Conservation (phyloP, 2,113 vertebrate genomes). For the Tympanuchus pallidicinctus region DNA sequence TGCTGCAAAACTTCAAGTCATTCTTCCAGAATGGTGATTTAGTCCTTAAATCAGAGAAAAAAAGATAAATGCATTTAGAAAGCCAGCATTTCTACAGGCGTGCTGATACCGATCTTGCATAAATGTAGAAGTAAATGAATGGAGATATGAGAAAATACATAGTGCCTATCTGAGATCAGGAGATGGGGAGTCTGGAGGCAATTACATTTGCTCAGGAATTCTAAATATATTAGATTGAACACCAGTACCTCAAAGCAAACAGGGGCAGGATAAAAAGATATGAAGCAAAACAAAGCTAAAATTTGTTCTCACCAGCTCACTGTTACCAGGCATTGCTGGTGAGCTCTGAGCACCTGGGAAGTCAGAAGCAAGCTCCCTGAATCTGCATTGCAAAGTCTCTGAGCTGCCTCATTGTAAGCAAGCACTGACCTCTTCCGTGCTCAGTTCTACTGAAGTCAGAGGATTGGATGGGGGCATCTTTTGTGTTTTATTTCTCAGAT, state of each 20-base stretch:
- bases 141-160: constrained; percentile 57
- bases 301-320: not conserved
- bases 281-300: constrained; percentile 16
- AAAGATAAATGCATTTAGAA: constrained; percentile 44
- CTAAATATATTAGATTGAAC: constrained; percentile 32
- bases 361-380: not conserved
- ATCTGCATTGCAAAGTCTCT: not conserved
- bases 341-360: not conserved
- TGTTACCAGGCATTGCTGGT: not conserved
- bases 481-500: not conserved
- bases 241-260: constrained; percentile 38
- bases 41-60: not conserved
- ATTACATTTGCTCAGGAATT: constrained; percentile 44
- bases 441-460: constrained; percentile 7
- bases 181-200: constrained; percentile 23
- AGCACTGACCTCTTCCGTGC: not conserved
- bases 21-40: constrained; percentile 29
- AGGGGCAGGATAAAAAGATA: constrained; percentile 21
- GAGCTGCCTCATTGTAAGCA: not conserved
- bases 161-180: constrained; percentile 49
- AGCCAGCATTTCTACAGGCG: constrained; percentile 32
- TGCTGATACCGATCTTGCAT: constrained; percentile 60
- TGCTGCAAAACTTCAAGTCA: not conserved
- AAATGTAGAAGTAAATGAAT: constrained; percentile 60
- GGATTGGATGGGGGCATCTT: not conserved